Conservation (phyloP, 2,797 vertebrate genomes). For the Aselliscus stoliczkanus region DNA sequence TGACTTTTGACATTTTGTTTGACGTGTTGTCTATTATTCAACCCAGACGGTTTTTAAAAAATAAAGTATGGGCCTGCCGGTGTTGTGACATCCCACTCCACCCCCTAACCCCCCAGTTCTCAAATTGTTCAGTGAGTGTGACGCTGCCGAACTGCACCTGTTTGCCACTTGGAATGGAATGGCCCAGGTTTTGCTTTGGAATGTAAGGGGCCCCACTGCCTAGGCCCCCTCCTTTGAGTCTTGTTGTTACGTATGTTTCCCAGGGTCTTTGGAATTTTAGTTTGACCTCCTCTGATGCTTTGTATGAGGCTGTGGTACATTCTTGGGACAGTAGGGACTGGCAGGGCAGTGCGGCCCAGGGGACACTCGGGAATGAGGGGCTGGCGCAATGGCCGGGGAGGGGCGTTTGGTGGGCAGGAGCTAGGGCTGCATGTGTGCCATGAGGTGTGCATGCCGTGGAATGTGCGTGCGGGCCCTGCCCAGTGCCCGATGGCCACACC, state of each 20-base stretch:
- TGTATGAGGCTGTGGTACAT: background rate
- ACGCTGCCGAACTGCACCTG: too few species aligned
- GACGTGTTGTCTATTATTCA: rapidly evolving
- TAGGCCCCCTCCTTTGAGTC: rapidly evolving
- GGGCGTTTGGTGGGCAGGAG: background rate
- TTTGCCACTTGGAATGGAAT: rapidly evolving
- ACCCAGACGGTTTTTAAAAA: rapidly evolving
- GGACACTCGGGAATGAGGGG: rapidly evolving
- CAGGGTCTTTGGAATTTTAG: rapidly evolving
- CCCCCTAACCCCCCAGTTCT: background rate
- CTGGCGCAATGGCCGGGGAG: too few species aligned
- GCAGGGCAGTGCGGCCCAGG: rapidly evolving
- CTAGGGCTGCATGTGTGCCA: too few species aligned
- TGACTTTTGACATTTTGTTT: background rate
- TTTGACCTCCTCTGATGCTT: background rate
- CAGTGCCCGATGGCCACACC: rapidly evolving
- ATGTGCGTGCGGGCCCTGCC: too few species aligned
- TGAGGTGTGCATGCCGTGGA: too few species aligned
- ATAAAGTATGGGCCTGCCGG: rapidly evolving
- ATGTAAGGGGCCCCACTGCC: rapidly evolving
- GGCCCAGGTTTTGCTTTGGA: background rate
- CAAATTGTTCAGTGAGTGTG: rapidly evolving
- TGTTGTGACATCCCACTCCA: rapidly evolving
- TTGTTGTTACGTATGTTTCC: rapidly evolving
- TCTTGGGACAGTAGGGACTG: background rate